phyloP scores from a whole-genome alignment of 2,797 vertebrate species.

The Enteromius paludinosus region DNA sequence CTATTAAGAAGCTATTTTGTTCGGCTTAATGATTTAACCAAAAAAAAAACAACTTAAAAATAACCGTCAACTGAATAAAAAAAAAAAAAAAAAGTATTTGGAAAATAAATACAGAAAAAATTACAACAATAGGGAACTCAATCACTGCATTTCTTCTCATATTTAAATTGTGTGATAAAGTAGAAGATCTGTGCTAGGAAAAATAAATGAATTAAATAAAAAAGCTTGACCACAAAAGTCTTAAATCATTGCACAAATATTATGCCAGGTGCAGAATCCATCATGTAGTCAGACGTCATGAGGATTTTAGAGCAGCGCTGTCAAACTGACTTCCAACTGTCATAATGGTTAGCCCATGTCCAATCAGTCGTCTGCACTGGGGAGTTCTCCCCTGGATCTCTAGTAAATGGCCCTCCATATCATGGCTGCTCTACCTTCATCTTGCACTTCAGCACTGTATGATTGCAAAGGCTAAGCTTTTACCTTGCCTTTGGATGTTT shows the following conservation, averaged over 20 bases:
- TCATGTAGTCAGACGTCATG: constrained; percentile 7
- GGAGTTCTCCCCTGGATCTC: constrained; percentile 54
- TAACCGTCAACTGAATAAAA: too few relatives aligned
- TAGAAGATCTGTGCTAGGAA: not conserved
- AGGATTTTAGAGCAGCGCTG: constrained; percentile 28
- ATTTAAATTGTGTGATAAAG: not conserved
- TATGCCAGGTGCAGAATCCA: constrained; percentile 15
- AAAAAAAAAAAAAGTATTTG: too few relatives aligned
- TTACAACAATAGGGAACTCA: not conserved
- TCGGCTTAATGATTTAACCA: too few relatives aligned
- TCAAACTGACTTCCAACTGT: constrained; percentile 27
- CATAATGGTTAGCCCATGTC: constrained; percentile 44
- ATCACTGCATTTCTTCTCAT: not conserved
- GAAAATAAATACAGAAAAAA: not conserved
- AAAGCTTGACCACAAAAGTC: not conserved
- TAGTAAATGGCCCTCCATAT: constrained; percentile 57
- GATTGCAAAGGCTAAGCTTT: constrained; percentile 51
- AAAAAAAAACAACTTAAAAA: too few relatives aligned
- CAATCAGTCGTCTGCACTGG: constrained; percentile 51
- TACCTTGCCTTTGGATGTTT: constrained; percentile 63
- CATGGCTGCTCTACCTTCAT: constrained; percentile 56
- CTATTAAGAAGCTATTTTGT: too few relatives aligned
- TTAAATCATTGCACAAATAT: constrained; percentile 17
- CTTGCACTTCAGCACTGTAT: constrained; percentile 53
- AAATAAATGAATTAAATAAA: not conserved